Evolutionary conservation across 2,888 invertebrate genomes (phyloP).

Genomic region (Choreutis nemorana): DNA sequence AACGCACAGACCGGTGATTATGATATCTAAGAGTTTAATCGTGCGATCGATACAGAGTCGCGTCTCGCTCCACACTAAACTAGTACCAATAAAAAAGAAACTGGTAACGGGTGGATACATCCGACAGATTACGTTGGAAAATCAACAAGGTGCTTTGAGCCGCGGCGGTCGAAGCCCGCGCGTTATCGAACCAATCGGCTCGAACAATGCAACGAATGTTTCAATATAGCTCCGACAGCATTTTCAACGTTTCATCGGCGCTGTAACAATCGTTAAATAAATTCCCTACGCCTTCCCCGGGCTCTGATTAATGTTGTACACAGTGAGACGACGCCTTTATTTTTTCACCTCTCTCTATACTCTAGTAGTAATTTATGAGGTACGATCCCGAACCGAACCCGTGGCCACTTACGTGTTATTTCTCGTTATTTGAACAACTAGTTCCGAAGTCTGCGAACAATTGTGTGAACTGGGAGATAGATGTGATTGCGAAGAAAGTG

Average conservation of each 20-base stretch:
- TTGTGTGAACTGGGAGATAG: not conserved
- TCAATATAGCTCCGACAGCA: slow-evolving; percentile 61
- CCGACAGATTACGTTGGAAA: slow-evolving; percentile 59
- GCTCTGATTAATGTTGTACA: slow-evolving; percentile 64
- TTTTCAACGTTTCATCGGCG: slow-evolving; percentile 64
- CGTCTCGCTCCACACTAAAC: slow-evolving; percentile 61
- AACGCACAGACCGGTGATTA: slow-evolving; percentile 64
- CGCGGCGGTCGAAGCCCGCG: slow-evolving; percentile 36
- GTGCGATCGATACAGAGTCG: slow-evolving; percentile 56
- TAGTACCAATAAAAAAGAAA: slow-evolving; percentile 64
- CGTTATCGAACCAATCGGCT: slow-evolving; percentile 55
- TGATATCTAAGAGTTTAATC: slow-evolving; percentile 62
- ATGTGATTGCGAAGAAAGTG: too few relatives aligned
- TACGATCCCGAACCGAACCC: slow-evolving; percentile 24
- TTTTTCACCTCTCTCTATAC: slow-evolving; percentile 48
- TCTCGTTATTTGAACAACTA: slow-evolving; percentile 11
- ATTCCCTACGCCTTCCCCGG: slow-evolving; percentile 63
- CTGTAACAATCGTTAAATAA: slow-evolving; percentile 65
- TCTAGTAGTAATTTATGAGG: slow-evolving; percentile 55
- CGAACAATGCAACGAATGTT: slow-evolving; percentile 62
- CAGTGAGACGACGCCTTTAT: slow-evolving; percentile 47
- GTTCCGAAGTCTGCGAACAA: not conserved
- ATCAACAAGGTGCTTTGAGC: slow-evolving; percentile 54
- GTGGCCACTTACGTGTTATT: slow-evolving; percentile 15
- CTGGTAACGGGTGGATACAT: slow-evolving; percentile 50